A percentile compares a stretch with the other conserved stretches of the same genome.
phyloP scores from a whole-genome alignment of 2,797 vertebrate species.

The Amblyraja radiata region DNA sequence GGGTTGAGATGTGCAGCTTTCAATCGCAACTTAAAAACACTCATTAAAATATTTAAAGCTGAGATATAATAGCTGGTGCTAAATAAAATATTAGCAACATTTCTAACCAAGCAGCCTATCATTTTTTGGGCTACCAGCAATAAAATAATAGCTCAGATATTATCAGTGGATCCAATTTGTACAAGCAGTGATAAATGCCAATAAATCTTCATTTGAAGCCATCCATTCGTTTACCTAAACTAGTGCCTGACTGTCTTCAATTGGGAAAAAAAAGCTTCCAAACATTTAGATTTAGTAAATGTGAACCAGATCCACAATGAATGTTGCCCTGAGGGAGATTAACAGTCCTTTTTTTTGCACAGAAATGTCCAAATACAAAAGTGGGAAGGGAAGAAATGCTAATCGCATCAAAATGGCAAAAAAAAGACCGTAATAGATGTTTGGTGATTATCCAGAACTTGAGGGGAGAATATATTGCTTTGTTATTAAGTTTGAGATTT shows the following conservation, averaged over 20 bases:
- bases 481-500: neutral
- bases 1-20: neutral
- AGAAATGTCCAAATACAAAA: neutral
- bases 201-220: neutral
- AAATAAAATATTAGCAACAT: neutral
- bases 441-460: neutral
- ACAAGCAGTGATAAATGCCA: neutral
- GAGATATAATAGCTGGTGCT: neutral
- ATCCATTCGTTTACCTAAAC: neutral
- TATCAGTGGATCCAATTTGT: neutral
- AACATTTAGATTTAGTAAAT: conserved; percentile 8
- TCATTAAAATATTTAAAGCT: neutral
- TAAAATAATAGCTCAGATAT: neutral
- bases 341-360: neutral
- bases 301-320: neutral
- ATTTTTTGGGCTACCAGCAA: neutral
- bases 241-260: neutral
- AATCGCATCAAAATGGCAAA: neutral
- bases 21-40: neutral
- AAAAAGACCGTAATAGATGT: neutral
- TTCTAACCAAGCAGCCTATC: neutral
- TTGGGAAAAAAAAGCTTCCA: neutral
- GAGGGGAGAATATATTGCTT: neutral
- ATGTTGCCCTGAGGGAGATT: neutral
- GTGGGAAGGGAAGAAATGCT: neutral